Evolutionary conservation across 2,113 vertebrate species (phyloP).

Genomic region (human (Homo sapiens)): GRCh38 chr6:13747501-13748000

Average conservation of each 20-base stretch:
- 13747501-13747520: too few relatives aligned
- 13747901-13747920: background rate
- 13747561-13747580: too few relatives aligned
- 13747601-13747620: too few relatives aligned
- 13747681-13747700: too few relatives aligned
- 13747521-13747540: too few relatives aligned
- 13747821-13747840: background rate
- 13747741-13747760: background rate
- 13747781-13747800: constrained; percentile 22
- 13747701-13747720: too few relatives aligned
- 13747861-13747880: background rate
- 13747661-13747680: too few relatives aligned
- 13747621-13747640: too few relatives aligned
- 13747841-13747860: accelerated
- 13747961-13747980: background rate
- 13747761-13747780: background rate
- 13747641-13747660: too few relatives aligned
- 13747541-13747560: too few relatives aligned
- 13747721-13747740: too few relatives aligned
- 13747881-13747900: background rate
- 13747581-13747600: too few relatives aligned
- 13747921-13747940: background rate
- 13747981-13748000: background rate
- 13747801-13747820: background rate
- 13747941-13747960: background rate